These are phyloP conservation scores for Sprattus sprattus DNA, from an alignment of 2,113 vertebrate genomes.

Conservation along the genomic window DNA sequence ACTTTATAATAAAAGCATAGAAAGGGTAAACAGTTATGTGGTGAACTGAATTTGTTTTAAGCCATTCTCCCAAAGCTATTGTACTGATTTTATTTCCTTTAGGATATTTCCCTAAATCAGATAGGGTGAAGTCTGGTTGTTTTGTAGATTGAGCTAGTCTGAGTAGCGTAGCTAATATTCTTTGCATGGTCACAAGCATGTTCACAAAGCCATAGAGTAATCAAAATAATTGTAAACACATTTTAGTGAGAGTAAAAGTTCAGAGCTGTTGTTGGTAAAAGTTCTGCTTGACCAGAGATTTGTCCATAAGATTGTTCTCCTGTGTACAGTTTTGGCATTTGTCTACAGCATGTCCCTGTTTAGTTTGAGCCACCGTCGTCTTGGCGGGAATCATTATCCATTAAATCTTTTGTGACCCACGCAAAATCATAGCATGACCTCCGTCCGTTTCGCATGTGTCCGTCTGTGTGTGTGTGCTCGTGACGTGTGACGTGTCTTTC, in stretches of 20 bases:
- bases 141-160: not conserved
- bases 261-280: not conserved
- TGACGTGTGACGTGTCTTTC: conserved; percentile 68
- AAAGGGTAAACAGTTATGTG: not conserved
- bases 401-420: not conserved
- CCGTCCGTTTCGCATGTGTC: not conserved
- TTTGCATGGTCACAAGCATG: conserved; percentile 16
- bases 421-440: conserved; percentile 43
- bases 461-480: conserved; percentile 36
- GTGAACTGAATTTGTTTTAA: not conserved
- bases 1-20: not conserved
- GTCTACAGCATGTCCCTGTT: not conserved
- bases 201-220: not conserved
- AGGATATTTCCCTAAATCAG: too few species aligned
- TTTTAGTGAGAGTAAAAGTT: not conserved
- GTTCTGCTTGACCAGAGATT: not conserved
- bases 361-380: not conserved
- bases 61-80: not conserved
- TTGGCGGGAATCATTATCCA: not conserved
- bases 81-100: not conserved
- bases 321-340: not conserved
- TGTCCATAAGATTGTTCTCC: not conserved
- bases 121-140: not conserved
- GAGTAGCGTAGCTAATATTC: not conserved
- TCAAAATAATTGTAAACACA: not conserved